Conservation (phyloP, 1,140 invertebrate genomes). For the Drosophila ficusphila region DNA sequence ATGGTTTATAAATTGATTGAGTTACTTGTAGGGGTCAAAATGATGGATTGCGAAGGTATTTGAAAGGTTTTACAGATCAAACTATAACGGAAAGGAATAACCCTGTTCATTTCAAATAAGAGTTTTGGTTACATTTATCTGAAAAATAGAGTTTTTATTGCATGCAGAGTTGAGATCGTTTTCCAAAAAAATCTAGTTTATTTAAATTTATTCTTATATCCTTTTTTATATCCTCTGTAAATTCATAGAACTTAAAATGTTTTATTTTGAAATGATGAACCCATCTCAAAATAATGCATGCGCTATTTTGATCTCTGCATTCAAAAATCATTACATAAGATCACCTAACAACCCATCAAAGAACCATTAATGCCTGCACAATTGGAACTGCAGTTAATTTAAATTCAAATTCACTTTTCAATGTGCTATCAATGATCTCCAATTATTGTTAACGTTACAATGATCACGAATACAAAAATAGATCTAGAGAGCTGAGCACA, state of each 20-base stretch:
- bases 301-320: not conserved
- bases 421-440: not conserved
- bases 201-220: too few relatives aligned
- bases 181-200: too few relatives aligned
- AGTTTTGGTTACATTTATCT: too few relatives aligned
- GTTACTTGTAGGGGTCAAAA: not conserved
- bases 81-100: too few relatives aligned
- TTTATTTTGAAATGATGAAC: too few relatives aligned
- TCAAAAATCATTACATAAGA: not conserved
- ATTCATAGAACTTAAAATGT: too few relatives aligned
- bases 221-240: too few relatives aligned
- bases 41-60: constrained; percentile 3
- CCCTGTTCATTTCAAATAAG: too few relatives aligned
- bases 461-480: constrained; percentile 20
- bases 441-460: constrained; percentile 9
- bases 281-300: too few relatives aligned
- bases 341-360: constrained; percentile 2
- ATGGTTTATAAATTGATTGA: constrained; percentile 9
- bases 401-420: constrained; percentile 26
- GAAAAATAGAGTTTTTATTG: too few relatives aligned
- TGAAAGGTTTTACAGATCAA: too few relatives aligned
- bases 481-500: constrained; percentile 15
- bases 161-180: too few relatives aligned
- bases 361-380: not conserved
- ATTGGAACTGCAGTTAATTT: not conserved